Conservation (phyloP, 1,140 invertebrate species). For the Chelonus insularis region DNA sequence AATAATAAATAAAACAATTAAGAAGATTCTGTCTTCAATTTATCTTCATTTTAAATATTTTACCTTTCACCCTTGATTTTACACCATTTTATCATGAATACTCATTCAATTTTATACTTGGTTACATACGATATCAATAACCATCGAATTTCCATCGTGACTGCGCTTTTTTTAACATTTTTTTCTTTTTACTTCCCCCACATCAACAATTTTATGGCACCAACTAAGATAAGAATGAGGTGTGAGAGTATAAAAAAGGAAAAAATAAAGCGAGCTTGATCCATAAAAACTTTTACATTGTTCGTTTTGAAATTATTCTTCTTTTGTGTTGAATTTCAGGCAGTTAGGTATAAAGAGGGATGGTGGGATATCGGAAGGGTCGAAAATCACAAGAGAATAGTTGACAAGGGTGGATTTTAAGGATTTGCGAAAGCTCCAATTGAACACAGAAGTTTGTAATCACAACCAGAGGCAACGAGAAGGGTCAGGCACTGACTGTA, state of each 20-base stretch:
- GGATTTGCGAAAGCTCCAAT: conserved; percentile 10
- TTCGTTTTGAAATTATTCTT: neutral
- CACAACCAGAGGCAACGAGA: conserved; percentile 12
- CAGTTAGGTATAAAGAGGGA: neutral
- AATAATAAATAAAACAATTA: too few species aligned
- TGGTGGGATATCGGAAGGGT: neutral
- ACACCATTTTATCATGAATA: neutral
- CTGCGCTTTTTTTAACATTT: neutral
- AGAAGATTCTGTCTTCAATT: neutral
- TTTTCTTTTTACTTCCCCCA: neutral
- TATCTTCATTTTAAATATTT: neutral
- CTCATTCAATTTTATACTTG: conserved; percentile 2
- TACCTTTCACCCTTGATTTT: neutral
- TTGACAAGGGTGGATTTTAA: conserved; percentile 13
- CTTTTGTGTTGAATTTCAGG: neutral
- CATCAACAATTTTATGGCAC: neutral
- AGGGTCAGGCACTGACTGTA: conserved; percentile 4
- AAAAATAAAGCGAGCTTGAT: neutral
- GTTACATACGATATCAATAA: neutral
- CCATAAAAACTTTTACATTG: neutral
- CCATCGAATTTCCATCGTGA: conserved; percentile 16
- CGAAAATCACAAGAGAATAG: neutral
- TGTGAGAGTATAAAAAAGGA: neutral
- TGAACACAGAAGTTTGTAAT: conserved; percentile 20
- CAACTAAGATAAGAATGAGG: conserved; percentile 2